A percentile compares a stretch with the other conserved stretches of the same genome.
phyloP scores from a whole-genome alignment of 1,140 invertebrate genomes.

The Philopotamus ludificatus region DNA sequence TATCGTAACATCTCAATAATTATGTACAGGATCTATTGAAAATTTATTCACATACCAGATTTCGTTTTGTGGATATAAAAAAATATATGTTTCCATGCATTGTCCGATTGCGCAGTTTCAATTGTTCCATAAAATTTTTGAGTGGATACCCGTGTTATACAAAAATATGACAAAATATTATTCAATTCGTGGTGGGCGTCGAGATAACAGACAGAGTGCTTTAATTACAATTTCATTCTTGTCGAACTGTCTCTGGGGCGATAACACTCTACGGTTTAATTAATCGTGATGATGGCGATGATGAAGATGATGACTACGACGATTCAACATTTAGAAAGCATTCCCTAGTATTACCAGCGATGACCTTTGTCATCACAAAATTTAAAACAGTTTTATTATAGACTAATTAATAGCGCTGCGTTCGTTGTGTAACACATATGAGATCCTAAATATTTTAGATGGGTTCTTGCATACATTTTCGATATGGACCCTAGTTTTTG shows the following conservation, averaged over 20 bases:
- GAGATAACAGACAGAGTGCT: neutral
- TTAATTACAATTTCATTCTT: slow-evolving; percentile 8
- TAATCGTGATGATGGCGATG: slow-evolving; percentile 7
- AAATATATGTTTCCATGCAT: too few relatives aligned
- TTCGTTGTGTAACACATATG: neutral
- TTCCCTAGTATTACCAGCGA: neutral
- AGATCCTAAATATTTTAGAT: too few relatives aligned
- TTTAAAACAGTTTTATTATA: neutral
- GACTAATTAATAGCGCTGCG: too few relatives aligned
- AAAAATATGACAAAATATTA: neutral
- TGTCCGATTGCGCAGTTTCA: too few relatives aligned
- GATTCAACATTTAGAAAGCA: slow-evolving; percentile 3
- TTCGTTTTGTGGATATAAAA: too few relatives aligned
- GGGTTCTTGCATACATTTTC: too few relatives aligned
- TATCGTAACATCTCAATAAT: too few relatives aligned
- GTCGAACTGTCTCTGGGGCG: neutral
- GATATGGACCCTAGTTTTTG: too few relatives aligned
- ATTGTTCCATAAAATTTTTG: neutral
- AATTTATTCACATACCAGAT: too few relatives aligned
- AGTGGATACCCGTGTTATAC: too few relatives aligned
- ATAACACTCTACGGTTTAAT: slow-evolving; percentile 1
- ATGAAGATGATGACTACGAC: slow-evolving; percentile 2
- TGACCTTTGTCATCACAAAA: neutral
- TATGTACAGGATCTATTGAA: too few relatives aligned
- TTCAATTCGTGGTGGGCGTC: neutral